These are phyloP conservation scores for Mongoloraphidia duomilia DNA, from an alignment of 2,888 invertebrate species.

Conservation along the genomic window DNA sequence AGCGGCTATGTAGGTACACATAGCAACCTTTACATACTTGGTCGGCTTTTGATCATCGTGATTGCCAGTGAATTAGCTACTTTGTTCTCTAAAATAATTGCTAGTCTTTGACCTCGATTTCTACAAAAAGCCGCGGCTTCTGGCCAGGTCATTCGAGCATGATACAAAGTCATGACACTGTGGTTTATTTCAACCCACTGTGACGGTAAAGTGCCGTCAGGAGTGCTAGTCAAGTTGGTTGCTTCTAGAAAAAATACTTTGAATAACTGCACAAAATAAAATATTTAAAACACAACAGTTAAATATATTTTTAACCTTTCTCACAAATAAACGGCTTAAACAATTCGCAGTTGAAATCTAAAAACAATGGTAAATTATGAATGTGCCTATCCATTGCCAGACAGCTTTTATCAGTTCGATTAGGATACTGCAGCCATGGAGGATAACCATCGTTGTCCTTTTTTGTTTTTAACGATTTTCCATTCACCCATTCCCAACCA, in stretches of 20 bases:
- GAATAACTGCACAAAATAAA: too few relatives aligned
- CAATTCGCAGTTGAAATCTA: conserved; percentile 2
- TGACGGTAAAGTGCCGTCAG: neutral
- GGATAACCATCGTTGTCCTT: too few relatives aligned
- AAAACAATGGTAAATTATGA: conserved; percentile 1
- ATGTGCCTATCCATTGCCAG: conserved; percentile 4
- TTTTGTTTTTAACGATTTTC: too few relatives aligned
- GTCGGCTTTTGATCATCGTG: conserved; percentile 4
- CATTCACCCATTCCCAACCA: too few relatives aligned
- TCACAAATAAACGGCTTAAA: conserved; percentile 6
- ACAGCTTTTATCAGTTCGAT: neutral
- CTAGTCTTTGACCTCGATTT: conserved; percentile 2
- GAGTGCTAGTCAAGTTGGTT: too few relatives aligned
- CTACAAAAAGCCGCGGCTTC: conserved; percentile 6
- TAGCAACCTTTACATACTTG: neutral
- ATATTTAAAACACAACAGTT: too few relatives aligned
- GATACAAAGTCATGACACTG: conserved; percentile 1
- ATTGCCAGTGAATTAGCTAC: neutral
- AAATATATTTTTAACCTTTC: neutral
- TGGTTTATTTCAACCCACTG: neutral
- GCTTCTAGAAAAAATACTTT: too few relatives aligned
- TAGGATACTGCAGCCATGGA: neutral
- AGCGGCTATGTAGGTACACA: too few relatives aligned
- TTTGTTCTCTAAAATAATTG: neutral
- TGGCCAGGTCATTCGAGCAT: conserved; percentile 2